Conservation (phyloP, 2,888 invertebrate genomes). For the Sminthurides aquaticus region DNA sequence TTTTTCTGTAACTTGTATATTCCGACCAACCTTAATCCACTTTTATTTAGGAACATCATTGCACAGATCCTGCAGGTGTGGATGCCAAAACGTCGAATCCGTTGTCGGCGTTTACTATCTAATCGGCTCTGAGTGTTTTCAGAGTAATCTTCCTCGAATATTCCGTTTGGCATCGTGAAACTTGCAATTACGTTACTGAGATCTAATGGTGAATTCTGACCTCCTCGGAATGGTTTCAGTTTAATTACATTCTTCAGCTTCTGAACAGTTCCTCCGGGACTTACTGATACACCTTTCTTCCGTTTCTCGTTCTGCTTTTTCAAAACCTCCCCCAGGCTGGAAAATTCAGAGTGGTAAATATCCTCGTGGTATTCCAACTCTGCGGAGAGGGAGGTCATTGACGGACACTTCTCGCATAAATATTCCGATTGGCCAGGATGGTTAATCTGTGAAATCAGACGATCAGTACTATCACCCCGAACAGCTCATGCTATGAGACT, state of each 20-base stretch:
- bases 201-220: constrained; percentile 17
- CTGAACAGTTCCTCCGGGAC: no score
- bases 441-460: constrained; percentile 20
- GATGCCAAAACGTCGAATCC: constrained; percentile 5
- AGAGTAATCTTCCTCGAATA: neutral
- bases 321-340: constrained; percentile 12
- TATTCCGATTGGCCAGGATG: constrained; percentile 19
- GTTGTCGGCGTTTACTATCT: neutral
- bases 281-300: neutral
- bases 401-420: constrained; percentile 23
- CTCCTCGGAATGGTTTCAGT: constrained; percentile 3
- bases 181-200: constrained; percentile 16
- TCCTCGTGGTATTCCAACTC: constrained; percentile 19
- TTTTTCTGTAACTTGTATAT: neutral
- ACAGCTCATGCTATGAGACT: neutral
- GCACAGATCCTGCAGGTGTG: constrained; percentile 18
- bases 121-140: neutral
- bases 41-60: constrained; percentile 20
- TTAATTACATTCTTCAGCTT: constrained; percentile 4
- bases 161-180: neutral
- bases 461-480: neutral
- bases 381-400: constrained; percentile 19
- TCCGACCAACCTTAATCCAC: constrained; percentile 14
- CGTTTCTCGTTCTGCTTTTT: neutral
- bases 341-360: constrained; percentile 20